Percentiles rank a stretch among this genome's conserved stretches.
Conservation (phyloP, 2,797 vertebrate genomes). For the Microhierax caerulescens region DNA sequence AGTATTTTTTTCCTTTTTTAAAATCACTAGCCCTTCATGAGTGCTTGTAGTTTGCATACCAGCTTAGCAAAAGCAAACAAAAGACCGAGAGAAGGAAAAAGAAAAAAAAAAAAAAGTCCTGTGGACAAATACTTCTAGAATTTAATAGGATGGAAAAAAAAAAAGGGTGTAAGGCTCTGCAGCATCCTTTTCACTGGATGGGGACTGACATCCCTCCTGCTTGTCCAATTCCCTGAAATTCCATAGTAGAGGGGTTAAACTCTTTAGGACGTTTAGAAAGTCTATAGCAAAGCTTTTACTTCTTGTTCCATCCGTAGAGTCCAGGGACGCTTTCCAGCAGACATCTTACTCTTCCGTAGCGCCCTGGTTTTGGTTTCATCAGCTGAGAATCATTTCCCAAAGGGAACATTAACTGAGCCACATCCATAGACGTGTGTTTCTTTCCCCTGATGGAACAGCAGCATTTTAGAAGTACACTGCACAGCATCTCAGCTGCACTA, state of each 20-base stretch:
- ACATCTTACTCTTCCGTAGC: not conserved
- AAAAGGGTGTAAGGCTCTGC: not conserved
- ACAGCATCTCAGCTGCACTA: not conserved
- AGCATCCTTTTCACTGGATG: not conserved
- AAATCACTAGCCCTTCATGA: not conserved
- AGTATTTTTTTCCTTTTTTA: not conserved
- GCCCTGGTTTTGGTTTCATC: not conserved
- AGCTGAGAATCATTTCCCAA: not conserved
- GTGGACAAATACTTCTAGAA: not conserved
- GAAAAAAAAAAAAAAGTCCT: too few relatives aligned
- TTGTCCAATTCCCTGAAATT: not conserved
- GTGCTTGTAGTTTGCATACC: not conserved
- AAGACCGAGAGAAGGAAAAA: not conserved
- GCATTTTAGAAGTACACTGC: not conserved
- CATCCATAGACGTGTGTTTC: rapidly evolving
- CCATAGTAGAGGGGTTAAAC: not conserved
- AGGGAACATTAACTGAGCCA: too few relatives aligned
- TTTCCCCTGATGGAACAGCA: not conserved
- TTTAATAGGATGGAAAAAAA: not conserved
- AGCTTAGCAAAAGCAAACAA: not conserved
- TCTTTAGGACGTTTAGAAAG: not conserved
- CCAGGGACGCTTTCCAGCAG: not conserved
- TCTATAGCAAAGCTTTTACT: not conserved
- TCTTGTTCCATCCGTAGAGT: not conserved
- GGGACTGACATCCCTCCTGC: not conserved